Evolutionary conservation across 2,888 invertebrate genomes (phyloP), one percentile per base, ranked within the genome.

Genomic region (Cheilosia soror): DNA sequence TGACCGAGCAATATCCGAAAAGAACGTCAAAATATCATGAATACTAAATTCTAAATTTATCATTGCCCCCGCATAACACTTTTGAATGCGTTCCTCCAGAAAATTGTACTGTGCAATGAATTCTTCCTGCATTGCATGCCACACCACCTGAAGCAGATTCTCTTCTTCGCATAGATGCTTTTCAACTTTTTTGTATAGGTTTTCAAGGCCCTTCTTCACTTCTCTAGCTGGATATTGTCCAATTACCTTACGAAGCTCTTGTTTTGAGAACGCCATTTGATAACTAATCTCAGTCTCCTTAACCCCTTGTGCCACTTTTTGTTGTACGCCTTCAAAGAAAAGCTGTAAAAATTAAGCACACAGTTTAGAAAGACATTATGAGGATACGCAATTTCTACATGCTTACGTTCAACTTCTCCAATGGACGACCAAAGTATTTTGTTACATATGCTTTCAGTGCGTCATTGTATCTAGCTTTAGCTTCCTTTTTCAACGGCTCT

Each of bases 51-150:
- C 99, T 88, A 99, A 93, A 75, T 95, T 94, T 87, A 99, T 96
- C 93, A 97, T 97, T 57, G 98, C 97, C 87, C 97, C 98, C 13
- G 98, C 98, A 94, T 99, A 99, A 93, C 99, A 99, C 88, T 97
- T 95, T 89, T 97, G 97, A 90, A 99, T 97, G 88, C 98, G 94
- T 88, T 97, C 96, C 93, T 98, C 98, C 88, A 99, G 95, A 89
- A 96, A 95, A 92, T 97, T 97, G 93, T 99, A 98, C 92, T 99
- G 99, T 88, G 96, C 96, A 89, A 99, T 97, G 93, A 99, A 99
- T 93, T 99, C 99, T 92, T 99, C 98, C 93, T 99, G 99, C 99
- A 99, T 99, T 89, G 98, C 97, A 91, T 98, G 95, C 99, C 99
- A 99, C 77, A 99, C 99, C 65, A 99, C 99, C 95, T 97, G 93